Evolutionary conservation across 2,797 vertebrate genomes (phyloP).

Genomic region (Mormyrops boulengeri): DNA sequence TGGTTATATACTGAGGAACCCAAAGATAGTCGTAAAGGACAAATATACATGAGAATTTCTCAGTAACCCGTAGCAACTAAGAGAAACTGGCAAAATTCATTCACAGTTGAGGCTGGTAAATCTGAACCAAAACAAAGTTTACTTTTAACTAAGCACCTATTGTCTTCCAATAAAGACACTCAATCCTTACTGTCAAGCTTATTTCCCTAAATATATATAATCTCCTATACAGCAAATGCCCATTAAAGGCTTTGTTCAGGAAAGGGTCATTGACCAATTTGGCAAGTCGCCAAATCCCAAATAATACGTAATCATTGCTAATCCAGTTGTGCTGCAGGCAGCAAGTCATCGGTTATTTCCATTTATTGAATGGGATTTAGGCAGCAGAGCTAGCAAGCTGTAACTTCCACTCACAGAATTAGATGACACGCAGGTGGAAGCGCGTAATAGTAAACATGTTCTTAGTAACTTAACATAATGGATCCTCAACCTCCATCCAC

Average conservation of each 20-base stretch:
- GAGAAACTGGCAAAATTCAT: neutral
- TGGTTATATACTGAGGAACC: neutral
- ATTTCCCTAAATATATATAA: neutral
- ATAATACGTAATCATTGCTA: neutral
- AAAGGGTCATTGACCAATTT: neutral
- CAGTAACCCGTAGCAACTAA: constrained; percentile 7
- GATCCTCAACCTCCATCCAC: neutral
- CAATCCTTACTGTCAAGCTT: neutral
- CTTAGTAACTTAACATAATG: neutral
- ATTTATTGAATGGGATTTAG: constrained; percentile 8
- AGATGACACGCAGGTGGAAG: neutral
- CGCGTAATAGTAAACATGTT: neutral
- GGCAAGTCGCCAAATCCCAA: neutral
- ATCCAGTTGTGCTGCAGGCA: neutral
- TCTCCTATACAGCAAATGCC: neutral
- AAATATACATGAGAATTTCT: neutral
- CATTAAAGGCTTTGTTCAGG: neutral
- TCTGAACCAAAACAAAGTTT: neutral
- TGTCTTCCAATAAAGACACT: neutral
- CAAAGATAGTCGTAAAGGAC: neutral
- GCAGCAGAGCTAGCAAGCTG: neutral
- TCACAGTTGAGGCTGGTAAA: neutral
- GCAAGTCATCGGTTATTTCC: neutral
- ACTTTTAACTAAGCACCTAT: neutral
- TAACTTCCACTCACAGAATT: neutral